Evolutionary conservation across 1,140 invertebrate species (phyloP), one percentile per base, ranked within the genome.

Genomic region (Adelges cooleyi): DNA sequence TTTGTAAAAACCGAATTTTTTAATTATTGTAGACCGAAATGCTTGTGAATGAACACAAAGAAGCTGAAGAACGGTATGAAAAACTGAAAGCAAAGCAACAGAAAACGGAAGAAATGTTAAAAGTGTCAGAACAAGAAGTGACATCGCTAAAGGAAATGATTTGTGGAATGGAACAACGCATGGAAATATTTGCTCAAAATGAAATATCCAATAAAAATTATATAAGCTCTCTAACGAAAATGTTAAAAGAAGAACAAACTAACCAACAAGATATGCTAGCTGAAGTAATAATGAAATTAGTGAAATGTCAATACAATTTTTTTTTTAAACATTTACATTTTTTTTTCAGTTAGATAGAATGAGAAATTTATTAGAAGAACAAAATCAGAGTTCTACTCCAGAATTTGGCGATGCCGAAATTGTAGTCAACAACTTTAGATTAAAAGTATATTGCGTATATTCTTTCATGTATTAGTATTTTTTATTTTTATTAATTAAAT

Each of bases 241-340:
- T 62, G 40, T 29, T 62, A 33, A 17, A 62, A 20, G 56, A 62
- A 11, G 56, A 62, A 18, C 56, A 62, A 48, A 46, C 17, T 62
- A 46, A 62, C n/a, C 42, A 62, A 62, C 56, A 62, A 10, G 56
- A 62, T 13, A 62, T 62, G 42, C n/a, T 62, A 11, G 20, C 3
- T 29, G 56, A 62, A 62, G 56, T 62, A 18, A 48, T 33, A 6
- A 6, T 33, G 5, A 33, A 33, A 33, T 33, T 6, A 33, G 11
- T 33, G 11, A 33, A 6, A 33, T 5, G 29, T 33, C 11, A 33
- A 33, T 33, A 33, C 11, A 6, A 33, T 6, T 33, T 6, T 33
- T 33, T n/a, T n/a, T 15, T 42, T 5, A 6, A 17, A 42, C 3
- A 15, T 42, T 42, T 11, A 17, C 17, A 42, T 42, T 5, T 42